phyloP scores from a whole-genome alignment of 2,888 invertebrate genomes.

The Drosophila mimica region DNA sequence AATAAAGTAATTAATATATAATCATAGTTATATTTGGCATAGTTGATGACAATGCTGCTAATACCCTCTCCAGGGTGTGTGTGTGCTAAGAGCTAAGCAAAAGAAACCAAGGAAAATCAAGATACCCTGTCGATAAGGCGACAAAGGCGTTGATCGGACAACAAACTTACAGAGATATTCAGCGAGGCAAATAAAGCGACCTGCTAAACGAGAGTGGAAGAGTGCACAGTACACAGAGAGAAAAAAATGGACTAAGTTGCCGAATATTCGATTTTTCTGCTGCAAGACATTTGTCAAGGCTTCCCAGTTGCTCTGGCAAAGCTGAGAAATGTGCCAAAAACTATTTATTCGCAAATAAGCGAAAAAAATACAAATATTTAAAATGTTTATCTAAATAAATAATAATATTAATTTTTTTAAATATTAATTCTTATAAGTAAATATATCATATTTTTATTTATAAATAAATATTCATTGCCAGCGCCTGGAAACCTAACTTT shows the following conservation, averaged over 20 bases:
- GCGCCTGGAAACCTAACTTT: too few relatives aligned
- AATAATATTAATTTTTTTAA: background rate
- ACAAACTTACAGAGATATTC: constrained; percentile 9
- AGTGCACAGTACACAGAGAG: constrained; percentile 31
- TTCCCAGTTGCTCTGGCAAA: background rate
- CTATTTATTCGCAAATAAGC: too few relatives aligned
- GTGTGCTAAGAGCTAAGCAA: constrained; percentile 5
- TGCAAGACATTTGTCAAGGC: background rate
- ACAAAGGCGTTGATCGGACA: constrained; percentile 37
- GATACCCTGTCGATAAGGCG: constrained; percentile 49
- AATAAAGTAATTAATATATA: too few relatives aligned
- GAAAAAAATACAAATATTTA: too few relatives aligned
- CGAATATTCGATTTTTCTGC: rapidly evolving
- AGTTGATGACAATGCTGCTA: background rate
- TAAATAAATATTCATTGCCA: background rate
- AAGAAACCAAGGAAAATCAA: constrained; percentile 17
- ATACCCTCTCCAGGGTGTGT: background rate
- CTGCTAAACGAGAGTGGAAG: background rate
- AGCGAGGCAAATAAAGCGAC: constrained; percentile 13
- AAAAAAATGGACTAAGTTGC: background rate
- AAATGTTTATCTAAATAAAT: too few relatives aligned
- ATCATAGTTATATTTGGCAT: background rate
- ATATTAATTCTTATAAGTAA: background rate
- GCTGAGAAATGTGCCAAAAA: background rate
- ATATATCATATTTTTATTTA: background rate